Conservation (phyloP, 2,113 vertebrate genomes). For the Hypocryptadius cinnamomeus region DNA sequence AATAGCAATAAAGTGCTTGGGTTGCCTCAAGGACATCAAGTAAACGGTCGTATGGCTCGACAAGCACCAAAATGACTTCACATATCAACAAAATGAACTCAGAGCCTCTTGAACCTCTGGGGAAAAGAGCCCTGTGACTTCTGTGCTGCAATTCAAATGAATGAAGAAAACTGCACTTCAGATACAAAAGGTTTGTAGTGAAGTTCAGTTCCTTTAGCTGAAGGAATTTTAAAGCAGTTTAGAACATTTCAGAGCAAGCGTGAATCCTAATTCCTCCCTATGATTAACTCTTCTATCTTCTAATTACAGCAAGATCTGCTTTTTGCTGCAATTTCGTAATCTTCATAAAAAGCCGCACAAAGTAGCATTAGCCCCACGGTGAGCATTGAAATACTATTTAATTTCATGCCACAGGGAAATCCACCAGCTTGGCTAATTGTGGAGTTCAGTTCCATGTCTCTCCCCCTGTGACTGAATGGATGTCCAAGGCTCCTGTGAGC, state of each 20-base stretch:
- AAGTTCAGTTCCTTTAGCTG: background rate
- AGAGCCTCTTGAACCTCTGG: background rate
- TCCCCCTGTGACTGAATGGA: background rate
- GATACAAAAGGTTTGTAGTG: accelerated
- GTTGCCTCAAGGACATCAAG: background rate
- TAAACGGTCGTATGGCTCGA: background rate
- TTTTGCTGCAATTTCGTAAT: background rate
- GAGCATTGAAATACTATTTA: background rate
- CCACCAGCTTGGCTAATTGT: background rate
- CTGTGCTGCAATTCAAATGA: background rate
- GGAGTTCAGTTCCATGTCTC: background rate
- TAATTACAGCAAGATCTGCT: background rate
- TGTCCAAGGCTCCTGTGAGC: accelerated
- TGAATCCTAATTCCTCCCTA: background rate
- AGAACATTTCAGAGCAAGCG: background rate
- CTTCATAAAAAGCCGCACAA: background rate
- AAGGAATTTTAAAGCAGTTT: background rate
- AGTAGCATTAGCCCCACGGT: background rate
- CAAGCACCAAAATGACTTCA: background rate
- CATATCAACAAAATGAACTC: background rate
- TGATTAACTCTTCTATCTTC: background rate
- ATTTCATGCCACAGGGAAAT: background rate
- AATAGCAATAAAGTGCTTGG: background rate
- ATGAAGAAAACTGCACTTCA: background rate
- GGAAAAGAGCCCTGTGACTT: background rate